These are phyloP conservation scores for Augochlorella aurata DNA, from an alignment of 2,888 invertebrate genomes.

Conservation along the genomic window DNA sequence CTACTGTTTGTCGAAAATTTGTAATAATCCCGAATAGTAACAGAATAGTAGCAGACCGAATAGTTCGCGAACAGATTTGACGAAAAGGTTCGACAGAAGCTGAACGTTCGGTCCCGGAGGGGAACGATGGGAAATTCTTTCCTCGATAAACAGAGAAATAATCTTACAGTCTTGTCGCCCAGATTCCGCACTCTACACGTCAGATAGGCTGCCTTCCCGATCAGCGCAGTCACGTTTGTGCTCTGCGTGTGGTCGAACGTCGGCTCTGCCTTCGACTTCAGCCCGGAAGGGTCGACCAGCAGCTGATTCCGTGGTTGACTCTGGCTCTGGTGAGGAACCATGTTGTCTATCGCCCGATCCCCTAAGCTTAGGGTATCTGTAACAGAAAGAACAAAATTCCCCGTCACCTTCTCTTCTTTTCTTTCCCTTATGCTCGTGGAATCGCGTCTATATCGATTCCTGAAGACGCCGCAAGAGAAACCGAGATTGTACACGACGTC, in stretches of 20 bases:
- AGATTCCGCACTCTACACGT: slow-evolving; percentile 80
- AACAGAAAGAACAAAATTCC: slow-evolving; percentile 48
- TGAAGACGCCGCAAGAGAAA: not conserved
- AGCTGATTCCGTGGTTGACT: slow-evolving; percentile 79
- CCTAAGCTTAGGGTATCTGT: slow-evolving; percentile 80
- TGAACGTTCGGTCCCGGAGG: slow-evolving; percentile 13
- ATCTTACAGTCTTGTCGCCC: slow-evolving; percentile 79
- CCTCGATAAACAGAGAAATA: not conserved
- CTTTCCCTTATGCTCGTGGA: not conserved
- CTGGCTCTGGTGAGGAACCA: slow-evolving; percentile 76
- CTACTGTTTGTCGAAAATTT: too few relatives aligned
- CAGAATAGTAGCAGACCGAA: not conserved
- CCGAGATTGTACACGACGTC: not conserved
- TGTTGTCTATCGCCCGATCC: slow-evolving; percentile 76
- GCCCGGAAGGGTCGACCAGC: slow-evolving; percentile 73
- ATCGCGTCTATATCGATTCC: not conserved
- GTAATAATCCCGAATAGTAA: too few relatives aligned
- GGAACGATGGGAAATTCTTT: not conserved
- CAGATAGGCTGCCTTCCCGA: slow-evolving; percentile 80
- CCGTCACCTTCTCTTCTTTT: not conserved
- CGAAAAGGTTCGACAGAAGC: not conserved
- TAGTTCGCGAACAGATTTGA: not conserved
- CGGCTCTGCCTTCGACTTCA: slow-evolving; percentile 77
- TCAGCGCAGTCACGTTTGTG: slow-evolving; percentile 79
- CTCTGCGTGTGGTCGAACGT: slow-evolving; percentile 77